Percentiles rank a stretch among this genome's conserved stretches.
phyloP scores from a whole-genome alignment of 2,113 vertebrate species.

The Dipodomys ordii region DNA sequence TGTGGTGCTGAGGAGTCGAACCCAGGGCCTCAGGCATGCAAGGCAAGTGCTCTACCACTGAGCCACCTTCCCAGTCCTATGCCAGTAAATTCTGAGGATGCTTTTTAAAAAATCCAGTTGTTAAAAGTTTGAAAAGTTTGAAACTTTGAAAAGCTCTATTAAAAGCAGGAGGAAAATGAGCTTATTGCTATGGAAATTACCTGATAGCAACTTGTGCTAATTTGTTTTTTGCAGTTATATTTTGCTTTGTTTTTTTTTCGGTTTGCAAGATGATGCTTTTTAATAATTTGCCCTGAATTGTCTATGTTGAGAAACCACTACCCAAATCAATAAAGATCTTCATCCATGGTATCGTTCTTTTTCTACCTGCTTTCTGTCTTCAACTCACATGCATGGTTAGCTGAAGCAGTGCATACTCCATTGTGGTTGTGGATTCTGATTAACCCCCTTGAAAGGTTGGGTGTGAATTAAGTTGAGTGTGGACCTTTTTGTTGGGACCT shows the following conservation, averaged over 20 bases:
- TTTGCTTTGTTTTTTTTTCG: conserved; percentile 25
- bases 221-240: conserved; percentile 72
- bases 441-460: neutral
- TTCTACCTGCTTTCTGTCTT: neutral
- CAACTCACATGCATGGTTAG: neutral
- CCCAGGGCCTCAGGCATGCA: no score
- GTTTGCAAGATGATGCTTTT: conserved; percentile 13
- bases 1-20: no score
- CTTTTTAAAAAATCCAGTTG: conserved; percentile 59
- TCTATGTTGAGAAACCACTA: neutral
- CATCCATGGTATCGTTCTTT: neutral
- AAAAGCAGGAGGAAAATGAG: conserved; percentile 65
- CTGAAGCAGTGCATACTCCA: neutral
- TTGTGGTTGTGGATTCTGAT: neutral
- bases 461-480: neutral
- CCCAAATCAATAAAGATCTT: neutral
- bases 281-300: conserved; percentile 27
- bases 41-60: no score
- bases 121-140: conserved; percentile 45
- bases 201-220: conserved; percentile 36
- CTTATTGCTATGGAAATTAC: conserved; percentile 77
- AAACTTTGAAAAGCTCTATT: conserved; percentile 71
- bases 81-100: conserved; percentile 20
- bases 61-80: neutral
- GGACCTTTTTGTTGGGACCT: neutral